These are phyloP conservation scores for Periophthalmus modestus DNA, from an alignment of 2,113 vertebrate genomes.

Conservation along the genomic window DNA sequence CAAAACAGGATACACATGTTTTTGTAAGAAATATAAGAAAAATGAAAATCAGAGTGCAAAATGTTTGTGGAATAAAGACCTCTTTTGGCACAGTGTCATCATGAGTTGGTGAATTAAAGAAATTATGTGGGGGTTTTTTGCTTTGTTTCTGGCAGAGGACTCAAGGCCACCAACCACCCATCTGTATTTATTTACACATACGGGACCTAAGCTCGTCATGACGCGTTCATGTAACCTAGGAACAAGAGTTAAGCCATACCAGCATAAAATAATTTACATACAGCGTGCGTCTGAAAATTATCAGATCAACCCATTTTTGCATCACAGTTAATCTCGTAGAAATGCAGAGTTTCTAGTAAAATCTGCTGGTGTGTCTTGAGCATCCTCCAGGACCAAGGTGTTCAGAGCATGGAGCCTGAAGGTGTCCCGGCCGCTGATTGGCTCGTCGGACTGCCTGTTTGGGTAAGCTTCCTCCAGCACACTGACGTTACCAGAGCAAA, in stretches of 20 bases:
- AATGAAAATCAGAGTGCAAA: no score
- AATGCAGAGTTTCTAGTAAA: neutral
- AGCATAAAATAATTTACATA: neutral
- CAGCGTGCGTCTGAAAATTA: no score
- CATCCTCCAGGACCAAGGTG: neutral
- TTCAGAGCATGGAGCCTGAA: neutral
- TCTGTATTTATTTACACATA: slow-evolving; percentile 12
- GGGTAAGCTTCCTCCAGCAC: neutral
- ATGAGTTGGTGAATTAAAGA: no score
- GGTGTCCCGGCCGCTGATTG: neutral
- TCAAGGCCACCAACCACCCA: neutral
- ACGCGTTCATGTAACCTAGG: neutral
- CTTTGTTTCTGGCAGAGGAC: neutral
- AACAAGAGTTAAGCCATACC: neutral
- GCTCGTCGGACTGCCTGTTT: neutral
- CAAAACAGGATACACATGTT: no score
- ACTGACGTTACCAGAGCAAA: neutral
- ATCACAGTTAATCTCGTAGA: neutral
- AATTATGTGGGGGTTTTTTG: no score
- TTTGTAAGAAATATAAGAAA: no score
- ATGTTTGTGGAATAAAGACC: no score
- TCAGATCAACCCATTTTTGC: no score
- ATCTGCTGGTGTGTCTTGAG: neutral
- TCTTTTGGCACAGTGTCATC: no score
- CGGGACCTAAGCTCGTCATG: neutral